phyloP scores from a whole-genome alignment of 2,113 vertebrate genomes.

The Nibea coibor region DNA sequence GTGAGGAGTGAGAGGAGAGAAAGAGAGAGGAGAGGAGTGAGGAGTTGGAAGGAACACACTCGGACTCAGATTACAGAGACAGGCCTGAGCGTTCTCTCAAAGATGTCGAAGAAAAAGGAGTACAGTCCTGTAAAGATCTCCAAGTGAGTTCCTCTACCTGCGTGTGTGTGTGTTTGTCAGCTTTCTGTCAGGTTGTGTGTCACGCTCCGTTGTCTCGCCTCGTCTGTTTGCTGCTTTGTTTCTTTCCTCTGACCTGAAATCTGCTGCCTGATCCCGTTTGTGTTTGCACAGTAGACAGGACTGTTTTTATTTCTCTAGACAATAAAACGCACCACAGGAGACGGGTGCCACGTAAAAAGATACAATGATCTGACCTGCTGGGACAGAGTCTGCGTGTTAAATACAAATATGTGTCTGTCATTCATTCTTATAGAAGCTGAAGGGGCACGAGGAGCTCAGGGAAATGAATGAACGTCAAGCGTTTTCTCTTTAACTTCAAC shows the following conservation, averaged over 20 bases:
- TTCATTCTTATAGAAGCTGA: not conserved
- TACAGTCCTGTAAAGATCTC: constrained; percentile 64
- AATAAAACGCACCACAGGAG: not conserved
- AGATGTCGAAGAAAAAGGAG: constrained; percentile 80
- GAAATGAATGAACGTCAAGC: not conserved
- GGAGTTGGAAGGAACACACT: constrained; percentile 27
- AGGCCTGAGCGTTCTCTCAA: constrained; percentile 12
- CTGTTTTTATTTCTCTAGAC: not conserved
- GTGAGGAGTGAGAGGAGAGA: constrained; percentile 27
- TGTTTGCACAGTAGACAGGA: constrained; percentile 17
- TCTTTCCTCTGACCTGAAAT: constrained; percentile 10
- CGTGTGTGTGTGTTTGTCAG: constrained; percentile 27
- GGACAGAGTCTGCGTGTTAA: not conserved
- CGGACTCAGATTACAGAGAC: constrained; percentile 42
- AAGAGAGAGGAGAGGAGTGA: constrained; percentile 27
- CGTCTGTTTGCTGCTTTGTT: not conserved
- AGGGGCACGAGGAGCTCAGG: not conserved
- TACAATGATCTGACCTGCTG: not conserved
- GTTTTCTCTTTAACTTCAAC: not conserved
- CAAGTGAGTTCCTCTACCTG: constrained; percentile 75
- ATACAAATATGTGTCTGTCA: not conserved
- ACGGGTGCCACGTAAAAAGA: not conserved
- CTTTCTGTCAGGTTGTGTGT: not conserved
- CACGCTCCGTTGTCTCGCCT: constrained; percentile 1
- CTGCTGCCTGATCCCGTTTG: not conserved